Base-by-base conservation (phyloP, 2,797 vertebrate genomes). In the Graptemys geographica region DNA sequence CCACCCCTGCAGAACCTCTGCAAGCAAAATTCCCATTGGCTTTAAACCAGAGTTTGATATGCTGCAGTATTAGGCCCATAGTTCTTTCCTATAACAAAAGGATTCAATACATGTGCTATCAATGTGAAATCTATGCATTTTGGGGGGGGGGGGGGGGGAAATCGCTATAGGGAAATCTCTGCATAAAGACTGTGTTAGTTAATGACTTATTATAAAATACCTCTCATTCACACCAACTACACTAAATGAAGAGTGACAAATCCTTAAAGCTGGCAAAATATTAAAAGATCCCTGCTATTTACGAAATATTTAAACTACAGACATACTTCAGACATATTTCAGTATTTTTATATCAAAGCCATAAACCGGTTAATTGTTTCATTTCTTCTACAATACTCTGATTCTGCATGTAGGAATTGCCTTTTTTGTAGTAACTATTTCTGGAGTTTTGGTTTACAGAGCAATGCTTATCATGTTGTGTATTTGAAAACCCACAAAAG, bases 161-260 rank as follows among this genome's bases (percentile, higher is more conserved):
- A 41, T 41, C 41, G 41, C 41, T 89, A 47, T 84, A 93, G 21
- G 31, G 53, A 93, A 86, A 91, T 72, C 74, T 1, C 79, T 91
- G 44, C n/a, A 76, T 88, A 92, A 95, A 78, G 23, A 52, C 13
- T 86, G 49, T 53, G 21, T 49, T 83, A 91, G 47, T 80, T 92
- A 87, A 33, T 84, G 86, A 88, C 27, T 74, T 86, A 33, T 80
- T 93, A 89, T 78, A 91, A 92, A 94, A 94, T 62, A 52, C 56
- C 81, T 81, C 23, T 56, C 80, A 8, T 86, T 96, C 89, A 90
- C 55, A 89, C 4, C 37, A 94, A 62, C 4, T 84, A 53, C 51
- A 90, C 62, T 94, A 97, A 96, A 97, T 94, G 56, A 96, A 69
- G 88, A 96, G 69, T 93, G 96, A 96, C 96, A 97, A 97, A 97